Evolutionary conservation across 2,113 vertebrate genomes (phyloP), one percentile per base, ranked within the genome.

Genomic region (Siniperca knerii): DNA sequence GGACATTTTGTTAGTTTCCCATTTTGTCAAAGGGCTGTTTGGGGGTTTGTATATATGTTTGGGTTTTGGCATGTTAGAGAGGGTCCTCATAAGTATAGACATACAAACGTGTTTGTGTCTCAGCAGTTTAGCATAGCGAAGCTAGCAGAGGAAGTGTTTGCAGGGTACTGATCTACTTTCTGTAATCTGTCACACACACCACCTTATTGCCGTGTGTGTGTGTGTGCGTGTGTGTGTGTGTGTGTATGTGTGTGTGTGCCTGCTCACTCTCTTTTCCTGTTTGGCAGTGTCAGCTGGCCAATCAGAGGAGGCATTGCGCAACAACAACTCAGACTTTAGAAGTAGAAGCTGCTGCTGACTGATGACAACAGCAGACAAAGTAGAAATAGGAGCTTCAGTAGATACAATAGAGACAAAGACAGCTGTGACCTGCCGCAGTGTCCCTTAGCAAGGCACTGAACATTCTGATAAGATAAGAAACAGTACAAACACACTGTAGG

Each of bases 181-280:
- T 77, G 4, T 85, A 89, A 87, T 75, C 52, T 75, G 44, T 35
- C 29, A 64, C 68, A 67, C 25, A 77, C 57, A 65, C 29, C 67
- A 54, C 25, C n/a, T 55, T 60, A 65, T 50, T 54, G 46, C 42
- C 44, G 55, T 62, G 73, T 52, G 23, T 29, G 4, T 25, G 58
- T 29, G 29, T 29, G 25, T 25, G 25, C 1, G 25, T 69, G 46
- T 69, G 75, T 33, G 44, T 50, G 74, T 37, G 55, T 29, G 33
- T 35, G 23, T n/a, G 64, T 65, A 72, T 48, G 44, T 29, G 50
- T 73, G 66, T 10, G 44, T 21, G 10, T 21, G 48, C 15, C 1
- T 46, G 58, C 77, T 75, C 76, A 35, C 60, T 37, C 66, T 75
- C 66, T 57, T 77, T 90, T 92, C 88, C 83, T 80, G 81, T 90